These are phyloP conservation scores for Oncorhynchus masou DNA, from an alignment of 2,113 vertebrate genomes.

Conservation along the genomic window DNA sequence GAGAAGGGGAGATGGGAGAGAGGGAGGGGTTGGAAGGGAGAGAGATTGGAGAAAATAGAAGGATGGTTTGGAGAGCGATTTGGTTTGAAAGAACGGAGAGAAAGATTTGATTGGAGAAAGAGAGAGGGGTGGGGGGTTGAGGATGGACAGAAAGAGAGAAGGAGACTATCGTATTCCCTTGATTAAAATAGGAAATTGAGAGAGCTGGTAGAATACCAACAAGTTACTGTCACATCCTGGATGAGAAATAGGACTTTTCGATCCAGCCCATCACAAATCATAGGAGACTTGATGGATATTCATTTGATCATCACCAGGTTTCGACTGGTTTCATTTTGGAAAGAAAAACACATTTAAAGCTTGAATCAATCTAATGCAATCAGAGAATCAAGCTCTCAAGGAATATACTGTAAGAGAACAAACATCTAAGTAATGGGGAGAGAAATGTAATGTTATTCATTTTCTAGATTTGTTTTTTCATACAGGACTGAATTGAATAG, in stretches of 20 bases:
- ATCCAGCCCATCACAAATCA: neutral
- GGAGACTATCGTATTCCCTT: neutral
- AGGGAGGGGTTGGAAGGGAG: neutral
- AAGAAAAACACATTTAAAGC: no score
- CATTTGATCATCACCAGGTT: no score
- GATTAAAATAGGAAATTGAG: neutral
- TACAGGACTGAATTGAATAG: no score
- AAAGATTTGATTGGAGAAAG: neutral
- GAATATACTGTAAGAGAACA: no score
- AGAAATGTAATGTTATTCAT: no score
- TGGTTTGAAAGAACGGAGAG: neutral
- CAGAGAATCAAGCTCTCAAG: no score
- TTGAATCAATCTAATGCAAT: no score
- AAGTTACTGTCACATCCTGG: neutral
- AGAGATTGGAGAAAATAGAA: no score
- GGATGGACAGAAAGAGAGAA: neutral
- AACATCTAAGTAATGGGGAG: no score
- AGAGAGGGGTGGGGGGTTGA: neutral
- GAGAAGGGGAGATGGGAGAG: neutral
- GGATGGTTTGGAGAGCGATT: conserved; percentile 6
- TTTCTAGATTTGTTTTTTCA: no score
- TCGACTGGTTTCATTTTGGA: no score
- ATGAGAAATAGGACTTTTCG: neutral
- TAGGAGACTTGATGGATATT: neutral
- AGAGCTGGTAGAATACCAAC: neutral